Evolutionary conservation across 2,113 vertebrate species (phyloP).

Genomic region (Epinephelus fuscoguttatus): DNA sequence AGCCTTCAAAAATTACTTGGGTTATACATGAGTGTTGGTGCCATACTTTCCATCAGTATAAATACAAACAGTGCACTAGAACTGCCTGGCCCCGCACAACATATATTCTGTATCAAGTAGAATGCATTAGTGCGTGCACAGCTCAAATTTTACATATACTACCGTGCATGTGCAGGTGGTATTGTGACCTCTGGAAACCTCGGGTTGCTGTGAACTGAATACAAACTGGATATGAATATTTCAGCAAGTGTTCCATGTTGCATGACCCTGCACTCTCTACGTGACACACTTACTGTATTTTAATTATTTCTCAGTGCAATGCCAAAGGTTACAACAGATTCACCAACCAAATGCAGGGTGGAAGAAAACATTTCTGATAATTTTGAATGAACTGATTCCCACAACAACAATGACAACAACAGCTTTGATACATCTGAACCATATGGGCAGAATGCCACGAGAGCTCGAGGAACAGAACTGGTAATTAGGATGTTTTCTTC

Average conservation of each 20-base stretch:
- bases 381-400: neutral
- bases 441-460: conserved; percentile 27
- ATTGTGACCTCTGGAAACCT: too few species aligned
- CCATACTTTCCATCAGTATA: too few species aligned
- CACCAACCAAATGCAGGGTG: neutral
- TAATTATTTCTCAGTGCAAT: neutral
- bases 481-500: conserved; percentile 28
- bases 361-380: neutral
- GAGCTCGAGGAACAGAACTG: conserved; percentile 11
- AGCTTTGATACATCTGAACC: conserved; percentile 22
- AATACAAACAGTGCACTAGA: too few species aligned
- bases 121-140: too few species aligned
- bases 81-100: too few species aligned
- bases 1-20: too few species aligned
- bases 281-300: neutral
- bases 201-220: neutral
- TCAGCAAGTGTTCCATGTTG: neutral
- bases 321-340: neutral
- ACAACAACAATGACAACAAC: conserved; percentile 1
- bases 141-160: too few species aligned
- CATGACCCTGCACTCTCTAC: neutral
- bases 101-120: too few species aligned
- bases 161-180: too few species aligned
- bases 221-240: neutral
- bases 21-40: too few species aligned